Percentiles rank a stretch among this genome's conserved stretches.
Conservation (phyloP, 2,113 vertebrate genomes). For the Pitta sordida region DNA sequence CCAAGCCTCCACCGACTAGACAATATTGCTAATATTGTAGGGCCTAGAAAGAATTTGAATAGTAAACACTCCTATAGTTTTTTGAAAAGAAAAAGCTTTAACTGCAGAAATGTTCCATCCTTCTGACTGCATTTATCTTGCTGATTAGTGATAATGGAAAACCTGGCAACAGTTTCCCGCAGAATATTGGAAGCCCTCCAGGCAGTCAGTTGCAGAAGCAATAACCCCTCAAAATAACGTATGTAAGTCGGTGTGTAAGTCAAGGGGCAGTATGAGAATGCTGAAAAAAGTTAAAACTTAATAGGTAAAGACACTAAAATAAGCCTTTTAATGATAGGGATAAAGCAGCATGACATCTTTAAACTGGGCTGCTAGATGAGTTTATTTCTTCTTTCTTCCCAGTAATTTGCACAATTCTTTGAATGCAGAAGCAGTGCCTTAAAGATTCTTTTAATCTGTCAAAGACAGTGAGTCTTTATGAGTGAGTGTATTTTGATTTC, state of each 20-base stretch:
- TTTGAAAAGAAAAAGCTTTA: not conserved
- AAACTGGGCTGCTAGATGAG: not conserved
- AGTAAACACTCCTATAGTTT: not conserved
- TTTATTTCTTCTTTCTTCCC: not conserved
- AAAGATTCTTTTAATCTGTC: not conserved
- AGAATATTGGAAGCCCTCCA: slow-evolving; percentile 4
- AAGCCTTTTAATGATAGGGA: not conserved
- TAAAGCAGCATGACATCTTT: slow-evolving; percentile 16
- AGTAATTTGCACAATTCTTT: not conserved
- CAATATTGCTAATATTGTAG: not conserved
- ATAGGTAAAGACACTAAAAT: not conserved
- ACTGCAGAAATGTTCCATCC: not conserved
- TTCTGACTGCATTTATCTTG: slow-evolving; percentile 24
- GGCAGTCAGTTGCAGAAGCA: not conserved
- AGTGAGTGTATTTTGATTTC: not conserved
- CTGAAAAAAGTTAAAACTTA: not conserved
- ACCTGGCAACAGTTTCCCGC: not conserved
- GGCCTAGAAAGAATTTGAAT: not conserved
- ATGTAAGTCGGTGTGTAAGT: not conserved
- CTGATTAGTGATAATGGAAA: slow-evolving; percentile 38
- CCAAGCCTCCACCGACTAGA: no score
- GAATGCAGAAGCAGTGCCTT: not conserved
- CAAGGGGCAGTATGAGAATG: not conserved
- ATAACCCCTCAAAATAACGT: not conserved
- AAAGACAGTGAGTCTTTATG: not conserved